These are phyloP conservation scores for Allophyes oxyacanthae DNA, from an alignment of 2,888 invertebrate genomes.

Conservation along the genomic window DNA sequence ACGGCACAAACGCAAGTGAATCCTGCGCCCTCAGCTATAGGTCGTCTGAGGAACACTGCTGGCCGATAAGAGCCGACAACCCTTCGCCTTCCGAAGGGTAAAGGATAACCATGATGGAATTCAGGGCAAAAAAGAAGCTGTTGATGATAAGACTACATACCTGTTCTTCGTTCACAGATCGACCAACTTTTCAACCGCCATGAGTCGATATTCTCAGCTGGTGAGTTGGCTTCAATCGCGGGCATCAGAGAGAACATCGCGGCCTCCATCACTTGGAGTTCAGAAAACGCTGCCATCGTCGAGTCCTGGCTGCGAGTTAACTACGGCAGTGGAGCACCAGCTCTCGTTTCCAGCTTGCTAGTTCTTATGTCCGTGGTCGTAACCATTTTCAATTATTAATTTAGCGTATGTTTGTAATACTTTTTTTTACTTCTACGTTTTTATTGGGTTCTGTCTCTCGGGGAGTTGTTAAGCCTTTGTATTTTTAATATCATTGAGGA, in stretches of 20 bases:
- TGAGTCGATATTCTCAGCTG: conserved; percentile 73
- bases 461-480: too few relatives aligned
- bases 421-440: conserved; percentile 2
- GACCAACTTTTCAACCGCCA: conserved; percentile 66
- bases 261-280: conserved; percentile 78
- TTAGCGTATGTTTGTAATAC: background rate
- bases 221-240: conserved; percentile 73
- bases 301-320: conserved; percentile 72
- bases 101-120: too few relatives aligned
- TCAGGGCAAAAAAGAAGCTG: too few relatives aligned
- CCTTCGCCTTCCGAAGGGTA: too few relatives aligned
- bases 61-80: too few relatives aligned
- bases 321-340: conserved; percentile 62
- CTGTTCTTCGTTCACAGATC: conserved; percentile 61
- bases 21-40: too few relatives aligned
- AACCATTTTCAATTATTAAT: conserved; percentile 63
- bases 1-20: too few relatives aligned
- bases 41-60: too few relatives aligned
- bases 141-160: too few relatives aligned
- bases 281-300: conserved; percentile 65
- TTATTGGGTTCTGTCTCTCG: too few relatives aligned
- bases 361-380: conserved; percentile 67
- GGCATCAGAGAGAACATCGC: conserved; percentile 79
- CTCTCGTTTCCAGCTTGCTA: conserved; percentile 68
- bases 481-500: too few relatives aligned